Evolutionary conservation across 2,888 invertebrate species (phyloP).

Genomic region (Nematopogon swammerdamellus): DNA sequence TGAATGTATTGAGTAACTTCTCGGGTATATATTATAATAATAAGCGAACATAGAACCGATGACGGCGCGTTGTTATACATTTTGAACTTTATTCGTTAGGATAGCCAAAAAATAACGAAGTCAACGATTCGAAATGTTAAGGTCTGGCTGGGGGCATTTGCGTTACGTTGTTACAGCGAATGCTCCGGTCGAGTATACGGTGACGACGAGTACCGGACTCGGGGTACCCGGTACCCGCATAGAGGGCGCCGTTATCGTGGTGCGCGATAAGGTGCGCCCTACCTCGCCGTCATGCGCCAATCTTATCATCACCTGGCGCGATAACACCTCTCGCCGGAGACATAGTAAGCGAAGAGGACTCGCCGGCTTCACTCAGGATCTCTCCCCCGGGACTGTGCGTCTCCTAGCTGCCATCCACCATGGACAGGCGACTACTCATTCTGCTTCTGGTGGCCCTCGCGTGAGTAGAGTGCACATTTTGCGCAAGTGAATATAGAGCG

Average conservation of each 20-base stretch:
- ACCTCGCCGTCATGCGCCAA: slow-evolving; percentile 39
- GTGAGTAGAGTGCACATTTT: not conserved
- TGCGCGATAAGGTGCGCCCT: slow-evolving; percentile 47
- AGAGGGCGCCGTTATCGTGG: slow-evolving; percentile 36
- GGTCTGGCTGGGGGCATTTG: no score
- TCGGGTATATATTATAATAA: no score
- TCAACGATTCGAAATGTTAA: no score
- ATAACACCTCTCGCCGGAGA: not conserved
- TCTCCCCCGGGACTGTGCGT: not conserved
- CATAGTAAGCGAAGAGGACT: not conserved
- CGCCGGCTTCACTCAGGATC: not conserved
- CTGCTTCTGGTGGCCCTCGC: not conserved
- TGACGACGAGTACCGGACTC: no score
- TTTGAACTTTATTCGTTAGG: no score
- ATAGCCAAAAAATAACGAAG: no score
- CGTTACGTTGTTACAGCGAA: no score
- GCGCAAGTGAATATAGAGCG: no score
- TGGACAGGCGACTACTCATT: not conserved
- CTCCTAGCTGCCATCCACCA: not conserved
- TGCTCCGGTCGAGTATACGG: no score
- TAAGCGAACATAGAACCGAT: no score
- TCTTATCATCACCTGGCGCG: slow-evolving; percentile 32
- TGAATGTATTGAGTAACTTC: no score
- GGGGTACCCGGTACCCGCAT: not conserved
- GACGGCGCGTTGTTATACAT: no score